Percentiles rank a stretch among this genome's conserved stretches.
These are phyloP conservation scores for Orbicella faveolata DNA, from an alignment of 64 coral and sea anemone species.

Conservation along the genomic window DNA sequence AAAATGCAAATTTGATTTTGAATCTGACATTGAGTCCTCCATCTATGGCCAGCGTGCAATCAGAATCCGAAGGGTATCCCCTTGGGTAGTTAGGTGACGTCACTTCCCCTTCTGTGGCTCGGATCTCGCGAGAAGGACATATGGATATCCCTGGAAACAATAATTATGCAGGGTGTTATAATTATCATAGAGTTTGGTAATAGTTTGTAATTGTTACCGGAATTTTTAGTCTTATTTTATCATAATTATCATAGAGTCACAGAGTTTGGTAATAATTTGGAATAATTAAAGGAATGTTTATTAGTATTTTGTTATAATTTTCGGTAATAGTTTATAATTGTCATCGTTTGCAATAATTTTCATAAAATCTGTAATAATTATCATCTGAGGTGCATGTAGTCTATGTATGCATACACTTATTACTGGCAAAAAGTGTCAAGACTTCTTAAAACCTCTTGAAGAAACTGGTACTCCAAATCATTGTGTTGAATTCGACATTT, in stretches of 20 bases:
- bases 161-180: neutral
- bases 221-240: too few relatives aligned
- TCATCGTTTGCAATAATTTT: neutral
- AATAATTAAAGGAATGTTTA: too few relatives aligned
- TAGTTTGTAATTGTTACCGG: neutral
- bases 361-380: too few relatives aligned
- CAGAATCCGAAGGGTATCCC: neutral
- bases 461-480: too few relatives aligned
- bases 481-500: too few relatives aligned
- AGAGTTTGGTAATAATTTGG: neutral
- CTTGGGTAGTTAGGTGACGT: conserved; percentile 24
- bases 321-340: neutral
- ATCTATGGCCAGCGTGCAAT: conserved; percentile 24
- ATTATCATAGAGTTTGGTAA: neutral
- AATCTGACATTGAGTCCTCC: neutral
- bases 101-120: conserved; percentile 1
- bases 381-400: too few relatives aligned
- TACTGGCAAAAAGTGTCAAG: too few relatives aligned
- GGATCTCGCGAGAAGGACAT: conserved; percentile 21
- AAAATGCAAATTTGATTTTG: conserved; percentile 10
- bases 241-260: neutral
- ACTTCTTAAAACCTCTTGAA: too few relatives aligned
- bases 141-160: conserved; percentile 24
- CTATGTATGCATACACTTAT: too few relatives aligned
- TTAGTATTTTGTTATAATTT: neutral